Evolutionary conservation across 2,888 invertebrate genomes (phyloP), one percentile per base, ranked within the genome.

Genomic region (Bellardia pandia): DNA sequence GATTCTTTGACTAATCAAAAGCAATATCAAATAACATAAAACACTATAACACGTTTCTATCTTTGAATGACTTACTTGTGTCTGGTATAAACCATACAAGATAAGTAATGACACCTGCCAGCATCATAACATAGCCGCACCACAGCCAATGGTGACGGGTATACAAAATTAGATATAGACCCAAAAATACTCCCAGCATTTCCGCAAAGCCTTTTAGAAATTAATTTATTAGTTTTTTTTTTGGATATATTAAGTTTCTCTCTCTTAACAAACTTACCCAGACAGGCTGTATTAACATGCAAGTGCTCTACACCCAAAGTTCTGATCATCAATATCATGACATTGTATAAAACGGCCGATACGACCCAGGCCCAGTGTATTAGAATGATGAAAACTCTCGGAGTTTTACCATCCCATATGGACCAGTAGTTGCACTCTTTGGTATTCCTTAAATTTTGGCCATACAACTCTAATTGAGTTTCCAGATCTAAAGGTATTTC

Each of bases 291-390:
- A 78, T 93, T 94, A 4, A 92, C 90, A 72, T 92, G 93, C 13
- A 94, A 90, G 78, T 93, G 92, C 23, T 91, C 91, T 2, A 92
- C 91, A 4, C 94, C 94, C 88, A 94, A 90, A 14, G 92, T 92
- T 53, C 94, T 91, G 42, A 94, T 94, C 90, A 94, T 93, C 3
- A 94, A 88, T 51, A 94, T 89, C 86, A 93, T 93, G 1, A 93
- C 93, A 79, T 93, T 93, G 68, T 94, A 94, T 2, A 93, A 76
- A 2, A 93, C 90, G 42, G 91, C 90, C 1, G 92, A 91, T 79
- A 92, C 90, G 4, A 91, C 92, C 93, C 93, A 94, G 9, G 93
- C 92, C 88, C 90, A 89, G 64, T 93, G 93, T 16, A 92, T 90
- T 30, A 91, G 90, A 0, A 91, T 14, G 11, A 93, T 89, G 37